phyloP scores from a whole-genome alignment of 2,797 vertebrate genomes.

The Pristis pectinata region DNA sequence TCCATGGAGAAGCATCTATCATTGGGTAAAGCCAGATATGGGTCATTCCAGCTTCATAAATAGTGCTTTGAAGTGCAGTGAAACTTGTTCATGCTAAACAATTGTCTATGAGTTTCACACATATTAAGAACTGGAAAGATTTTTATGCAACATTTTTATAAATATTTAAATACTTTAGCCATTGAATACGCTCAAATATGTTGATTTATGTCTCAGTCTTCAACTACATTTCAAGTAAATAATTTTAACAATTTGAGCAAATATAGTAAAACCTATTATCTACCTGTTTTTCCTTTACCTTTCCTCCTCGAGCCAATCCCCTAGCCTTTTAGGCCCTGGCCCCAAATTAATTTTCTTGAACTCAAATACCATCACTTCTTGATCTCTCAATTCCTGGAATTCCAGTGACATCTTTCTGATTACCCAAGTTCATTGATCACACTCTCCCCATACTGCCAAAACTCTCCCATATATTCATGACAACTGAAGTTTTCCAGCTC shows the following conservation, averaged over 20 bases:
- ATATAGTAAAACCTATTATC: background rate
- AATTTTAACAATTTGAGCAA: background rate
- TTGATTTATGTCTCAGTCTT: background rate
- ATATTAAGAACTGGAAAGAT: background rate
- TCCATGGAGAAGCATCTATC: conserved; percentile 14
- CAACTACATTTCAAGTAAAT: background rate
- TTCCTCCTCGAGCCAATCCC: no score
- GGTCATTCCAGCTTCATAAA: background rate
- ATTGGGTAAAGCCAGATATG: background rate
- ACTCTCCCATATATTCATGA: no score
- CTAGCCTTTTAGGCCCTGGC: no score
- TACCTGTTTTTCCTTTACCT: no score
- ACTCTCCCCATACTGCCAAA: no score
- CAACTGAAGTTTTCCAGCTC: no score
- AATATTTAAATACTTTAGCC: background rate
- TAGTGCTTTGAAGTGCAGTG: background rate
- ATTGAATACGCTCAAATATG: background rate
- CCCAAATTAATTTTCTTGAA: no score
- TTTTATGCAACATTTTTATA: background rate
- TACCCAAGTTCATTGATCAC: no score
- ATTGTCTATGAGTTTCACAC: background rate
- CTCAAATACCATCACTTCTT: no score
- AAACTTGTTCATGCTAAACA: background rate
- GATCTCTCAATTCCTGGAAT: no score
- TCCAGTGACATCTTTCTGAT: no score